These are phyloP conservation scores for Aspidoscelis tigris DNA, from an alignment of 2,113 vertebrate genomes.

Conservation along the genomic window DNA sequence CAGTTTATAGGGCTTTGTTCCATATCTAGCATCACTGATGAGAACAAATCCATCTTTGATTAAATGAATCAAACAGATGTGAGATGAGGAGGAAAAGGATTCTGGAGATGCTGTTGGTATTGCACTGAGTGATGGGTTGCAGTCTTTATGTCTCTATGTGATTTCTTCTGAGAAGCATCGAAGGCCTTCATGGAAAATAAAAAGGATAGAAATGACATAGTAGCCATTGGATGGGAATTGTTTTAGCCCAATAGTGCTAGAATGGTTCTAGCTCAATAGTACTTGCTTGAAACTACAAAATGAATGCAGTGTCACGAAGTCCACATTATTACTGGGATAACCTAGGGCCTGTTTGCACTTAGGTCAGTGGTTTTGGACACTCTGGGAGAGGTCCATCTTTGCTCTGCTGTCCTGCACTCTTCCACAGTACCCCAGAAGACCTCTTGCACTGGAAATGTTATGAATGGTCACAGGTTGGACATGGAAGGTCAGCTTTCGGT, in stretches of 20 bases:
- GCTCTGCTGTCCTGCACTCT: too few species aligned
- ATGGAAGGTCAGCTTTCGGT: too few species aligned
- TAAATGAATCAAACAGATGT: constrained; percentile 28
- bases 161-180: not conserved
- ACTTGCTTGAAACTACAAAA: too few species aligned
- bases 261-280: too few species aligned
- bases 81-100: not conserved
- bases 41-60: constrained; percentile 36
- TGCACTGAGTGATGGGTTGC: not conserved
- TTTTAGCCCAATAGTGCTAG: too few species aligned
- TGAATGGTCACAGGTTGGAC: too few species aligned
- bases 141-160: not conserved
- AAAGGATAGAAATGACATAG: not conserved
- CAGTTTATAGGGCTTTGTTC: constrained; percentile 27
- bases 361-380: too few species aligned
- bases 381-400: too few species aligned
- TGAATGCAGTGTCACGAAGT: not conserved
- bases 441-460: too few species aligned
- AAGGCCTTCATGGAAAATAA: not conserved
- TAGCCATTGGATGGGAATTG: not conserved
- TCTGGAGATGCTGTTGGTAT: not conserved
- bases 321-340: too few species aligned
- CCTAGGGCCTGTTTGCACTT: too few species aligned
- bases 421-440: too few species aligned
- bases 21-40: constrained; percentile 31